phyloP scores from a whole-genome alignment of 2,888 invertebrate species.

The Sphinx pinastri region DNA sequence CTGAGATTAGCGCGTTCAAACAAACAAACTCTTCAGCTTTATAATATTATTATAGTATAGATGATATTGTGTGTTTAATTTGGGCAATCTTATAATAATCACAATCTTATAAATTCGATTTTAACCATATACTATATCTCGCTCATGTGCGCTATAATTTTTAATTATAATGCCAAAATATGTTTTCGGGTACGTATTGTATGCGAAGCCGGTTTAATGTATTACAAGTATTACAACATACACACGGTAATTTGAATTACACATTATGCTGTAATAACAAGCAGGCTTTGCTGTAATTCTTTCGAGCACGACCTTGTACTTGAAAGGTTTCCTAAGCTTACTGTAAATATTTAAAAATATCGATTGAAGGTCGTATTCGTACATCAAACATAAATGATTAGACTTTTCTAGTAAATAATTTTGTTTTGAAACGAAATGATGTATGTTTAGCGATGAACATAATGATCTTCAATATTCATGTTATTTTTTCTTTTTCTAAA shows the following conservation, averaged over 20 bases:
- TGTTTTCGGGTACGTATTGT: too few species aligned
- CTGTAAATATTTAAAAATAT: too few species aligned
- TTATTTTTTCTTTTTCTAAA: too few species aligned
- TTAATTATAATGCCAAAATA: not conserved
- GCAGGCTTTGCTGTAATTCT: not conserved
- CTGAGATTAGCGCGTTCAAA: too few species aligned
- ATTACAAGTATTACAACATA: conserved; percentile 1
- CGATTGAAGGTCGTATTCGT: too few species aligned
- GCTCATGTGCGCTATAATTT: not conserved
- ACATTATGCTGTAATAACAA: not conserved
- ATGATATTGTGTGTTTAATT: not conserved
- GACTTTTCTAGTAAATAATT: too few species aligned
- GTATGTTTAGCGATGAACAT: too few species aligned
- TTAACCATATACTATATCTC: not conserved
- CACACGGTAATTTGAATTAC: not conserved
- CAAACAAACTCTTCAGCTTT: too few species aligned
- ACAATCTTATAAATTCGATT: not conserved
- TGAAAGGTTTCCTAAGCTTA: not conserved
- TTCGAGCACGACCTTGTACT: not conserved
- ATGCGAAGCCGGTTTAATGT: not conserved
- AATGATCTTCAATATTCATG: too few species aligned
- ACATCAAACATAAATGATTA: too few species aligned
- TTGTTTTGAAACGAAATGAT: too few species aligned
- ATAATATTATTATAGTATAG: too few species aligned
- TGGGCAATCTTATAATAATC: not conserved